Evolutionary conservation across 2,888 invertebrate genomes (phyloP).

Genomic region (Lysandra coridon): DNA sequence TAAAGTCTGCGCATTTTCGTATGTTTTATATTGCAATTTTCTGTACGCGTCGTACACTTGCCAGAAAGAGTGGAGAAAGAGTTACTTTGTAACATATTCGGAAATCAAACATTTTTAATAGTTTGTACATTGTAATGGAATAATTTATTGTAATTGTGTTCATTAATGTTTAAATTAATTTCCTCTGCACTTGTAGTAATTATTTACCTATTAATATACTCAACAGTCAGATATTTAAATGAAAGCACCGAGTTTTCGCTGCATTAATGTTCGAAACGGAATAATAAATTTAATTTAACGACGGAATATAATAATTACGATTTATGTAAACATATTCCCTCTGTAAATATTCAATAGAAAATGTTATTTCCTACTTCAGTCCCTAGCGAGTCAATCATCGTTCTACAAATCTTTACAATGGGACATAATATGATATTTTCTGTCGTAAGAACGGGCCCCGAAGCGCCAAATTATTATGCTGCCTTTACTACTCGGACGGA

Average conservation of each 20-base stretch:
- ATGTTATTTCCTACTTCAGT: not conserved
- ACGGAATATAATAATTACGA: not conserved
- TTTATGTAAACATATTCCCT: not conserved
- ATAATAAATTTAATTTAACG: not conserved
- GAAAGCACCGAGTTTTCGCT: not conserved
- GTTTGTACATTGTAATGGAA: too few species aligned
- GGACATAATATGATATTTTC: not conserved
- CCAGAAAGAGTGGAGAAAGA: too few species aligned
- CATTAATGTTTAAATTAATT: not conserved
- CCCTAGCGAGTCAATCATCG: not conserved
- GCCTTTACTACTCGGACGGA: too few species aligned
- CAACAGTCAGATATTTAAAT: not conserved
- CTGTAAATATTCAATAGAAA: not conserved
- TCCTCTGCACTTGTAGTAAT: not conserved
- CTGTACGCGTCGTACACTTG: too few species aligned
- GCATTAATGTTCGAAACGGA: not conserved
- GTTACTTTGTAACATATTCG: too few species aligned
- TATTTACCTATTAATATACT: not conserved
- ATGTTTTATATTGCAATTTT: too few species aligned
- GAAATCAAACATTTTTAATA: too few species aligned
- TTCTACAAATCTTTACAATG: not conserved
- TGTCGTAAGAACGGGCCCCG: not conserved
- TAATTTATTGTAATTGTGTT: too few species aligned
- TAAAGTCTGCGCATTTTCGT: too few species aligned
- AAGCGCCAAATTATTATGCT: too few species aligned